phyloP scores from a whole-genome alignment of 2,113 vertebrate species.

The Microtus oregoni region DNA sequence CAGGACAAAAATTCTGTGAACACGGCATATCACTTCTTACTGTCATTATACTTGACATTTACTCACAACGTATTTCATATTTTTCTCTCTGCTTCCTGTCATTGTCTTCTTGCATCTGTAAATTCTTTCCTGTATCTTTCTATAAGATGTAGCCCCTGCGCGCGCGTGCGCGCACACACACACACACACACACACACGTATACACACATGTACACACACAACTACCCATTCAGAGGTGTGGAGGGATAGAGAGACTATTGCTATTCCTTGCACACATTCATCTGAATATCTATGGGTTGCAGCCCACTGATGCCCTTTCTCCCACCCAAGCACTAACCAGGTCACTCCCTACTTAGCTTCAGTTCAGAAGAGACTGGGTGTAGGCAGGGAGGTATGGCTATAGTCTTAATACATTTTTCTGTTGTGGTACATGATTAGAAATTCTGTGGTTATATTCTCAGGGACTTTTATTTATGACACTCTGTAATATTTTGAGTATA shows the following conservation, averaged over 20 bases:
- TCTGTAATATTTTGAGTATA: neutral
- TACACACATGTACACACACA: neutral
- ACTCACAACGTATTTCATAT: neutral
- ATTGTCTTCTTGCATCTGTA: neutral
- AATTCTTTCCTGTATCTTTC: neutral
- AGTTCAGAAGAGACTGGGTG: neutral
- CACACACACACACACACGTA: no score
- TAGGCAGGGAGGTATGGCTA: neutral
- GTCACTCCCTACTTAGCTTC: neutral
- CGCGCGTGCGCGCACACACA: fast-evolving
- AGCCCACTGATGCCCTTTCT: neutral
- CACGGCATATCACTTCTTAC: neutral
- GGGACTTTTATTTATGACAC: neutral
- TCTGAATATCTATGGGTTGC: neutral
- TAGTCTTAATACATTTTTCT: neutral
- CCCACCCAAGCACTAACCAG: neutral
- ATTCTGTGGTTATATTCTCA: neutral
- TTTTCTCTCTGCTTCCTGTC: neutral
- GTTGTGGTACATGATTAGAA: neutral
- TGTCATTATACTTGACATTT: neutral
- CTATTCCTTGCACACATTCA: neutral
- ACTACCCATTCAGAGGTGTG: neutral
- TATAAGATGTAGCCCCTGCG: neutral
- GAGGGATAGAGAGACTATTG: no score
- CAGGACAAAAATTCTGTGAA: neutral